Evolutionary conservation across 2,888 invertebrate species (phyloP), one percentile per base, ranked within the genome.

Genomic region (Empis livida): DNA sequence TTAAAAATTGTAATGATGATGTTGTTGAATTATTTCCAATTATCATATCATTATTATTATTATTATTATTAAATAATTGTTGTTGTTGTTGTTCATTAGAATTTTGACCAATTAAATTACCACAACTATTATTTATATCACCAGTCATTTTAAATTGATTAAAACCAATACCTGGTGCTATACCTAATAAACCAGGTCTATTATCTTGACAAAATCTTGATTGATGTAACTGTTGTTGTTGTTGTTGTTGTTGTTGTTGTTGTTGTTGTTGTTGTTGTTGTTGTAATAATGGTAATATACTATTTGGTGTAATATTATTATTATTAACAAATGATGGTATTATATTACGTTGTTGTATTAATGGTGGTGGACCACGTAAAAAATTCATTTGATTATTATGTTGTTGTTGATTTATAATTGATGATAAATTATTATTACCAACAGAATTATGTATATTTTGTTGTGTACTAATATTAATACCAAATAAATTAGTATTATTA

Each of bases 101-200:
- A 20, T 6, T 6, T 20, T 3, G 3, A 2, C n/a, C n/a, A n/a
- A n/a, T n/a, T n/a, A n/a, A n/a, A n/a, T n/a, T n/a, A n/a, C 38
- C 17, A 16, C 13, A 13, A 32, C 51, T 48, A 11, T 46, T 39
- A 37, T 50, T 72, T 53, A 70, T 71, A 39, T 67, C 66, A 4
- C 68, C 67, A n/a, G 71, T 71, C 49, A 71, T 72, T 48, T 64
- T 73, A 23, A 68, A 69, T 44, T 48, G 53, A 53, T 54, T 53
- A 27, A 46, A 55, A 13, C 48, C 45, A 39, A 74, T 70, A 51
- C 73, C 73, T 27, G 75, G 75, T 39, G 75, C 73, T 58, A 78
- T 74, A 11, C 78, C 77, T 54, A 80, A 63, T 27, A 79, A 60
- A 1, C 78, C 77, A 1, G 78, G 78, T 4, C 56, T 74, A 57